Evolutionary conservation across 2,797 vertebrate genomes (phyloP).

Genomic region (Triplophysa bombifrons): DNA sequence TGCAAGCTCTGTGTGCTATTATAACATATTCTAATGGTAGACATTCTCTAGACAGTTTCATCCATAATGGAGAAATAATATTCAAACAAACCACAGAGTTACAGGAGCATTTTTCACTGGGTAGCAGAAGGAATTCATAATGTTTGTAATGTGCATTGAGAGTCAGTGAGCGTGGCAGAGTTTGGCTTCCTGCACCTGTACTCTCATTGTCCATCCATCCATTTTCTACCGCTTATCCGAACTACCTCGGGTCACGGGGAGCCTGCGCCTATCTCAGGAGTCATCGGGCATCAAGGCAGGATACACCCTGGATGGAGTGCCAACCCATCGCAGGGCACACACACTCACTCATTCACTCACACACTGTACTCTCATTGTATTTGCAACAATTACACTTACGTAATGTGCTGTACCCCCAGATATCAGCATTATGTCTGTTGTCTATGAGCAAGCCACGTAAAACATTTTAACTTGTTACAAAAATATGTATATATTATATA

Average conservation of each 20-base stretch:
- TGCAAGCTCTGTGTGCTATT: background rate
- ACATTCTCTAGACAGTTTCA: slow-evolving; percentile 17
- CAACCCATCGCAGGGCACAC: too few species aligned
- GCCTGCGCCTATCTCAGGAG: too few species aligned
- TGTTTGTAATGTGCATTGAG: background rate
- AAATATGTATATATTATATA: background rate
- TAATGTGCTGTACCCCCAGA: background rate
- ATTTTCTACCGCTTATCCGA: too few species aligned
- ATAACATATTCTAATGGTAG: background rate
- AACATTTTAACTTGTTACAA: background rate
- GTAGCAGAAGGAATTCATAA: slow-evolving; percentile 5
- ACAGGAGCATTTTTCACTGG: background rate
- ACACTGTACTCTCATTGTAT: background rate
- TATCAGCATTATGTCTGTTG: background rate
- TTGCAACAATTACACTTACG: background rate
- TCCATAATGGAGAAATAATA: slow-evolving; percentile 18
- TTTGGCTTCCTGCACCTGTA: slow-evolving; percentile 5
- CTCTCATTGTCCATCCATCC: too few species aligned
- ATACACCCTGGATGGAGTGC: too few species aligned
- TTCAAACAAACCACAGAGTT: slow-evolving; percentile 9
- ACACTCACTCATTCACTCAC: too few species aligned
- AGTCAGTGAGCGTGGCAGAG: slow-evolving; percentile 18
- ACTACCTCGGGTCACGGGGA: too few species aligned
- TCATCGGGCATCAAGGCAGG: too few species aligned
- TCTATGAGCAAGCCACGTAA: background rate